These are phyloP conservation scores for Penelope pileata DNA, from an alignment of 2,113 vertebrate species.

Conservation along the genomic window DNA sequence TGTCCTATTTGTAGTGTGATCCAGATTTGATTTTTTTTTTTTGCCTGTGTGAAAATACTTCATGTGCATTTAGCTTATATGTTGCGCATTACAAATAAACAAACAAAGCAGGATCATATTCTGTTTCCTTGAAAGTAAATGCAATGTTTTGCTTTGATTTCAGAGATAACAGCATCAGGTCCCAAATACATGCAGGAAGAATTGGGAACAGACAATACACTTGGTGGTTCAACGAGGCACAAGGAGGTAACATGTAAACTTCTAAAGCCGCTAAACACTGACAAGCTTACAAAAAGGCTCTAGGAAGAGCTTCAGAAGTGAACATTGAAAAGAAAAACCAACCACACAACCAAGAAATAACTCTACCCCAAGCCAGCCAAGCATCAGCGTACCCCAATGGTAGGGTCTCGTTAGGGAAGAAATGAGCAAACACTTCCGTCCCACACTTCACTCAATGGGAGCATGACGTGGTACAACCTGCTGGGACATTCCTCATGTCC, in stretches of 20 bases:
- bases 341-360: neutral
- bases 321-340: neutral
- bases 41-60: neutral
- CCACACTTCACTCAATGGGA: neutral
- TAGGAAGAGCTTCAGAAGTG: neutral
- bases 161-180: neutral
- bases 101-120: neutral
- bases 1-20: neutral
- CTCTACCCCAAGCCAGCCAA: neutral
- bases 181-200: neutral
- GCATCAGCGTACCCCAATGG: neutral
- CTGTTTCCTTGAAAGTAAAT: neutral
- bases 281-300: neutral
- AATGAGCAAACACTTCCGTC: neutral
- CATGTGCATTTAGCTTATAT: neutral
- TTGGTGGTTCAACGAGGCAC: neutral
- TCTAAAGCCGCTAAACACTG: neutral
- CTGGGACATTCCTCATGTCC: neutral
- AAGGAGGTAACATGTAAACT: neutral
- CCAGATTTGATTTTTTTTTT: neutral
- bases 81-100: neutral
- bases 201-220: neutral
- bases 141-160: neutral
- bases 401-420: neutral
- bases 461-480: neutral